Base-by-base conservation (phyloP, 2,797 vertebrate genomes). In the Tapera naevia region DNA sequence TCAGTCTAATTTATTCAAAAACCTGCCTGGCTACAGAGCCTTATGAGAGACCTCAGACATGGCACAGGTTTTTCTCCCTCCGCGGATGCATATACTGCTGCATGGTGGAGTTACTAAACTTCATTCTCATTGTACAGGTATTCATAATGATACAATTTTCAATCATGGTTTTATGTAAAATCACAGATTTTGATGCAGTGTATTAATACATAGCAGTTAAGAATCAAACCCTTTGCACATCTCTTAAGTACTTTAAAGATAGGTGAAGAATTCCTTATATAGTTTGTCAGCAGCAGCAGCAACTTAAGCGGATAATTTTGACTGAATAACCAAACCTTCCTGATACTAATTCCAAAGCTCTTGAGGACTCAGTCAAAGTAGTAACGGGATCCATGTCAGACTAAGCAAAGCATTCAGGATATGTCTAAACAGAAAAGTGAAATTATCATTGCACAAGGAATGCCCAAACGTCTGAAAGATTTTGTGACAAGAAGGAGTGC, bases 291-390 rank as follows among this genome's bases (percentile, higher is more conserved):
- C 58, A 64, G 32, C 27, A 62, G n/a, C 22, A 53, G 19, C 23
- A 58, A 79, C 90, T 45, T 9, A 71, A 86, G 33, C 62, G 62
- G 27, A 13, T 39, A 65, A 48, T 21, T 69, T 81, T 32, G 43
- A 95, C 64, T 81, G 69, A 74, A 72, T 75, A 79, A 87, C 67
- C 45, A 93, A 75, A 76, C 11, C 57, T 91, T 89, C 58, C n/a
- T 76, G 23, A 67, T 50, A 23, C 13, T 60, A 41, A 67, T 82
- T 71, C 71, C 45, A 51, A 61, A 78, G 75, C 46, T 80, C 35
- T 28, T 8, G 33, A 54, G 43, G 57, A 76, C n/a, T 57, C 33
- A 76, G 56, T 41, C 66, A 85, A 90, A 90, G n/a, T 39, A 73
- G 48, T 66, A 84, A 66, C 5, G 73, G 3, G 27, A 72, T 71